Percentiles rank a stretch among this genome's conserved stretches.
Evolutionary conservation across 2,113 vertebrate species (phyloP).

Genomic region (Aplodontia rufa): DNA sequence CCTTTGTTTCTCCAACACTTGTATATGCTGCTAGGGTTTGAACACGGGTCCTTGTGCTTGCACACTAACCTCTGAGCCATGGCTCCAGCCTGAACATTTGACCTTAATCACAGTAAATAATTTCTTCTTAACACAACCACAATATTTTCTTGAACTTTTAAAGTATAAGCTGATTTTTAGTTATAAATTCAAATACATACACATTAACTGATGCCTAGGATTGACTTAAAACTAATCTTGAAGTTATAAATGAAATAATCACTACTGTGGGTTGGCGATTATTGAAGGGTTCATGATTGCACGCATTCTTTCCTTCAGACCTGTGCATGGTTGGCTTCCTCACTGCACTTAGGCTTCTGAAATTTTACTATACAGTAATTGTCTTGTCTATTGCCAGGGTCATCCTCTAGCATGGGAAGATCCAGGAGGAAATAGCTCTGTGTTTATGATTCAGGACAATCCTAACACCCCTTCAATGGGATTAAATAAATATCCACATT

Average conservation of each 20-base stretch:
- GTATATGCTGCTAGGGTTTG: too few relatives aligned
- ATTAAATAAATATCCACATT: neutral
- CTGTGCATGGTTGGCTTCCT: neutral
- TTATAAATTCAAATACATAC: conserved; percentile 26
- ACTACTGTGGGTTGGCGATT: neutral
- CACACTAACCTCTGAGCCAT: too few relatives aligned
- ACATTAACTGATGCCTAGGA: neutral
- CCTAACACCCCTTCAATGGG: neutral
- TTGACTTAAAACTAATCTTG: neutral
- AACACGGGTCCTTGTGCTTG: too few relatives aligned
- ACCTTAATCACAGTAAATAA: neutral
- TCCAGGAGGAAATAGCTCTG: neutral
- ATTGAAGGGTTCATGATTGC: neutral
- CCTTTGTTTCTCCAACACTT: too few relatives aligned
- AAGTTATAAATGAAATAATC: neutral
- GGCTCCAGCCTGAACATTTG: too few relatives aligned
- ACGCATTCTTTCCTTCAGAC: neutral
- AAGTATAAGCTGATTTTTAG: neutral
- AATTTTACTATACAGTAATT: neutral
- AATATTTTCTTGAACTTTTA: neutral
- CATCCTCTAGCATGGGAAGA: neutral
- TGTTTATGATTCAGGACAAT: neutral
- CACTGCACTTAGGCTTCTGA: neutral
- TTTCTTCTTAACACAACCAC: neutral
- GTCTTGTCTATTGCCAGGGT: neutral